Evolutionary conservation across 2,797 vertebrate species (phyloP), one percentile per base, ranked within the genome.

Genomic region (Lepilemur ruficaudatus): DNA sequence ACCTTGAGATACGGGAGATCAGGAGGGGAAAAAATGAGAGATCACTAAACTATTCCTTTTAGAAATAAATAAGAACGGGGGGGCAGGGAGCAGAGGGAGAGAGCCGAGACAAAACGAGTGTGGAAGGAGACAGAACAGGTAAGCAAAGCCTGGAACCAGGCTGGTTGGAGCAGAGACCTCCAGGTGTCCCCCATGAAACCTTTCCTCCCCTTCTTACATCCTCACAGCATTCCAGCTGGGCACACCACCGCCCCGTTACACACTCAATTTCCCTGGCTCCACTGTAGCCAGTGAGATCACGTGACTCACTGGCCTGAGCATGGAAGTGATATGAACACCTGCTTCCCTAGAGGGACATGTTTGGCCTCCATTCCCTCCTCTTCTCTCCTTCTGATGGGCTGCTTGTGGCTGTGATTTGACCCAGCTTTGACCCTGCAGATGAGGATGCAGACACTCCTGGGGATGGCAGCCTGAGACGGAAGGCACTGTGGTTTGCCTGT

Each of bases 41-140:
- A 20, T 32, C 11, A 11, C 3, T 52, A 23, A 79, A 87, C 32
- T 72, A 22, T 84, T 38, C 48, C 63, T 22, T 84, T 80, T 69
- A 88, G 79, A 96, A 97, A 89, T 57, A 95, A 92, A 6, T n/a
- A 91, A 85, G 48, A 78, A 83, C 38, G 18, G 3, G 25, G 22
- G 41, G 25, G 4, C 22, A 7, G 10, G 48, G n/a, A 15, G 23
- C 7, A 52, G 72, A 41, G 22, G 41, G 43, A 75, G 28, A 90
- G 10, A 89, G 17, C 3, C 15, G 46, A 89, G 65, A 78, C 52
- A 69, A 38, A 90, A 67, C 61, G 43, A 73, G 50, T 78, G 6
- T 22, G 35, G 63, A 81, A 38, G 50, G 43, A 78, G 32, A 57
- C 7, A 63, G 18, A 14, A 65, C 28, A 35, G 70, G n/a, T 72